Conservation (phyloP, 2,113 vertebrate species). For the Choloepus hoffmanni region DNA sequence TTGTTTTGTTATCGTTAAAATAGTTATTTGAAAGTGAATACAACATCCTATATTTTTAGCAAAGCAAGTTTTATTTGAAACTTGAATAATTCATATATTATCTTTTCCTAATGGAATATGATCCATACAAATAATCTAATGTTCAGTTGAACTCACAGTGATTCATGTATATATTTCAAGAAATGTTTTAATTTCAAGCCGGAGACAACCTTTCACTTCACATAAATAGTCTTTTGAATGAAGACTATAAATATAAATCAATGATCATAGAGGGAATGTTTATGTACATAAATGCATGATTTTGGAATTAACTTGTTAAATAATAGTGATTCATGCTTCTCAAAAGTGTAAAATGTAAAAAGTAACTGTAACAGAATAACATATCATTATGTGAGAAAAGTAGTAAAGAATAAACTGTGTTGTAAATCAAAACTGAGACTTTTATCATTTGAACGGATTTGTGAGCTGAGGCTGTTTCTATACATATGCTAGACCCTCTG, state of each 20-base stretch:
- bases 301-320: slow-evolving; percentile 63
- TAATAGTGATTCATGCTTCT: slow-evolving; percentile 18
- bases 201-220: slow-evolving; percentile 61
- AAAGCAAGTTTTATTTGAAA: slow-evolving; percentile 69
- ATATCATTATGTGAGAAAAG: no score
- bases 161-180: neutral
- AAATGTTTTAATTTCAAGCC: slow-evolving; percentile 51
- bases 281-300: neutral
- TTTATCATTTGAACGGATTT: neutral
- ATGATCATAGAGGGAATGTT: slow-evolving; percentile 33
- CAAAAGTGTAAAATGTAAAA: slow-evolving; percentile 60
- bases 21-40: slow-evolving; percentile 67
- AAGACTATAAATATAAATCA: slow-evolving; percentile 69
- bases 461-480: neutral
- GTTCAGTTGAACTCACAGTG: slow-evolving; percentile 71
- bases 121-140: slow-evolving; percentile 70
- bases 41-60: slow-evolving; percentile 48
- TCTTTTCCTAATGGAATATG: slow-evolving; percentile 82
- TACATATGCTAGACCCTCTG: neutral
- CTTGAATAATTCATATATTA: slow-evolving; percentile 74
- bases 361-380: slow-evolving; percentile 48
- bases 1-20: slow-evolving; percentile 62
- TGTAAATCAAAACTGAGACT: neutral
- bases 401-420: neutral
- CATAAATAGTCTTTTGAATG: slow-evolving; percentile 56